Evolutionary conservation across 1,140 invertebrate genomes (phyloP), one percentile per base, ranked within the genome.

Genomic region (Andrena cerasifolii): DNA sequence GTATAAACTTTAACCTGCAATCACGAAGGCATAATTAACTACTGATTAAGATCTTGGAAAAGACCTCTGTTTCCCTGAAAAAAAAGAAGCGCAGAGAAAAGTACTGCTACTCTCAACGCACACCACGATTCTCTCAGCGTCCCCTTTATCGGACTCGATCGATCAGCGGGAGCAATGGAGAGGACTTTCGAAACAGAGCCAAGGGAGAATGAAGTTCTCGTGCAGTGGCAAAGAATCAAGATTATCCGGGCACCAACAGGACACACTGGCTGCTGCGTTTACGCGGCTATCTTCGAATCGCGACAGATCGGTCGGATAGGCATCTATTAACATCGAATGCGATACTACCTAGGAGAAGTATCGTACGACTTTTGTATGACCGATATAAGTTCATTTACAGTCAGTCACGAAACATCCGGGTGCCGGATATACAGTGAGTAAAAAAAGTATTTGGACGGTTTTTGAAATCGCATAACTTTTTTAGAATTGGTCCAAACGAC

Each of bases 321-420:
- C 10, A 56, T 33, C 51, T 70, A 56, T 56, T 70, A 70, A 43
- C 67, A 31, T 56, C 67, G 67, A 70, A 70, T 43, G 8, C 24
- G 14, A 56, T 12, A 40, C 18, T 36, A n/a, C n/a, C n/a, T n/a
- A n/a, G n/a, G n/a, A n/a, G n/a, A n/a, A n/a, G n/a, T n/a, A n/a
- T n/a, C n/a, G n/a, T n/a, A n/a, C n/a, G n/a, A n/a, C n/a, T n/a
- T n/a, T n/a, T n/a, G n/a, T n/a, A n/a, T n/a, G n/a, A n/a, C n/a
- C n/a, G n/a, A n/a, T n/a, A n/a, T n/a, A n/a, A n/a, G n/a, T n/a
- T n/a, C n/a, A n/a, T n/a, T n/a, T n/a, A n/a, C n/a, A n/a, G n/a
- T n/a, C n/a, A n/a, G n/a, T n/a, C n/a, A n/a, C n/a, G n/a, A n/a
- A n/a, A n/a, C n/a, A n/a, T n/a, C n/a, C n/a, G n/a, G n/a, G n/a